These are phyloP conservation scores for Caenorhabditis sp. DNA, from an alignment of 2,888 invertebrate genomes.

Conservation along the genomic window DNA sequence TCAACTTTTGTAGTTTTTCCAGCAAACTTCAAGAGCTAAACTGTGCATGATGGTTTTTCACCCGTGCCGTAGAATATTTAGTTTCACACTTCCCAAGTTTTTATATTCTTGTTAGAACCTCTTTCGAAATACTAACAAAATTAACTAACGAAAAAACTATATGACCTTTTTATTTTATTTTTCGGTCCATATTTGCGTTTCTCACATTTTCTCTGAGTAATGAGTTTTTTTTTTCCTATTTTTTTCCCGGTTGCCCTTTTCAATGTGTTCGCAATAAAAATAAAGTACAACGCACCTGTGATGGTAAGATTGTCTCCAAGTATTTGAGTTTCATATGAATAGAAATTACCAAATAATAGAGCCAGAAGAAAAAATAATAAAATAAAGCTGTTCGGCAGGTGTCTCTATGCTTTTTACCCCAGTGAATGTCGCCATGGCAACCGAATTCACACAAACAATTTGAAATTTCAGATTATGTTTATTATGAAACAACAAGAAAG, in stretches of 20 bases:
- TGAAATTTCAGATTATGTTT: constrained; percentile 7
- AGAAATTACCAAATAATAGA: not conserved
- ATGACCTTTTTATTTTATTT: no score
- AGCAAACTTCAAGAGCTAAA: no score
- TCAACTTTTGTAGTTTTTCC: no score
- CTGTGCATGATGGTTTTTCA: no score
- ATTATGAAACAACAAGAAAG: constrained; percentile 8
- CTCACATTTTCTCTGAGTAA: no score
- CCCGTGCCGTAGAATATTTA: no score
- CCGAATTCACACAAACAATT: constrained; percentile 5
- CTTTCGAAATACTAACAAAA: no score
- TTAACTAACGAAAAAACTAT: no score
- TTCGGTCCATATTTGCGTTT: no score
- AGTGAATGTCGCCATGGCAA: constrained; percentile 19
- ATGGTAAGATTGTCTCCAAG: constrained; percentile 42
- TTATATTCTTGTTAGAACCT: no score
- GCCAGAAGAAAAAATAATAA: not conserved
- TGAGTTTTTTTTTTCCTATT: not conserved
- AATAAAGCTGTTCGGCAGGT: not conserved
- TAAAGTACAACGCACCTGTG: constrained; percentile 12
- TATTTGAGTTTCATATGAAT: constrained; percentile 62
- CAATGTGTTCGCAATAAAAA: not conserved
- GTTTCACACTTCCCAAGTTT: no score
- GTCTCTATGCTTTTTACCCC: constrained; percentile 4
- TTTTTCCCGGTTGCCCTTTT: no score